phyloP scores from a whole-genome alignment of 2,888 invertebrate genomes.

The Auanema freiburgensis region DNA sequence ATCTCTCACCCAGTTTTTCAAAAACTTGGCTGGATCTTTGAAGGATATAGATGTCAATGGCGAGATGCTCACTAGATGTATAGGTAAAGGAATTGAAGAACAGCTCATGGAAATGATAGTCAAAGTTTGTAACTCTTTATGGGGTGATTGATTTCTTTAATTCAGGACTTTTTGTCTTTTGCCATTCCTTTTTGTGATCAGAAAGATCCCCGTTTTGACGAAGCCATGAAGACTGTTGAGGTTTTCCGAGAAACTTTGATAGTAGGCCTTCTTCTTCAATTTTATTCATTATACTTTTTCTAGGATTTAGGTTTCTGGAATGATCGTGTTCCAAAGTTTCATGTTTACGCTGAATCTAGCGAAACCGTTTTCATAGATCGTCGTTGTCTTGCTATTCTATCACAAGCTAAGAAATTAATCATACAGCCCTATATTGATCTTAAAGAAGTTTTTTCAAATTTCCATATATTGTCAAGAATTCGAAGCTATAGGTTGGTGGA shows the following conservation, averaged over 20 bases:
- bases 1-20: background rate
- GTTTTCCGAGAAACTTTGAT: conserved; percentile 17
- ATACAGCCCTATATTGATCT: conserved; percentile 36
- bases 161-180: conserved; percentile 15
- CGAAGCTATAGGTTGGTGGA: conserved; percentile 22
- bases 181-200: conserved; percentile 12
- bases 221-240: conserved; percentile 6
- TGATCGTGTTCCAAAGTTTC: conserved; percentile 23
- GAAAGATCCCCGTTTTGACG: conserved; percentile 11
- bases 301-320: conserved; percentile 29
- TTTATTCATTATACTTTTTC: background rate
- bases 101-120: background rate
- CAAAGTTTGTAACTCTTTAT: background rate
- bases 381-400: conserved; percentile 50
- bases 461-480: background rate
- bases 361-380: conserved; percentile 46
- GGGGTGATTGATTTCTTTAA: background rate
- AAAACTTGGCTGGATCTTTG: background rate
- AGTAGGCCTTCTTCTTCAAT: conserved; percentile 1
- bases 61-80: background rate
- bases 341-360: conserved; percentile 17
- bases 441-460: conserved; percentile 3
- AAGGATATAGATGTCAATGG: background rate
- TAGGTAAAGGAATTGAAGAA: background rate
- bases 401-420: conserved; percentile 49